phyloP scores from a whole-genome alignment of 2,113 vertebrate genomes.

The Glaucidium brasilianum region DNA sequence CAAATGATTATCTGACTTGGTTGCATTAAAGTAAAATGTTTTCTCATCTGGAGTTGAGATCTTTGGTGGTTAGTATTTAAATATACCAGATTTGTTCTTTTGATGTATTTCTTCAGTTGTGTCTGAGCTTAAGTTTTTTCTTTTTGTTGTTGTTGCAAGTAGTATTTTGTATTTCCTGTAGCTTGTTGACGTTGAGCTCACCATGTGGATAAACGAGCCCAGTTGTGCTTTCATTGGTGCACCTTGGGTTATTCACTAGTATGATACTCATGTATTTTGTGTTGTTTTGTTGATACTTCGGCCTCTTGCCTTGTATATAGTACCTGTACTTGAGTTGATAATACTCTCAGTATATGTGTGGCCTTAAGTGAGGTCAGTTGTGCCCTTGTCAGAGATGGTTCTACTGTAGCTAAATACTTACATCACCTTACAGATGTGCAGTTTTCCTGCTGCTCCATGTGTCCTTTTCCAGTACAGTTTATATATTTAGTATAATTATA shows the following conservation, averaged over 20 bases:
- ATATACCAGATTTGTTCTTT: neutral
- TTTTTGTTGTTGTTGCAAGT: neutral
- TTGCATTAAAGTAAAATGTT: neutral
- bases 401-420: neutral
- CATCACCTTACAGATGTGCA: rapidly evolving
- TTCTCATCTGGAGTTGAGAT: neutral
- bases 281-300: rapidly evolving
- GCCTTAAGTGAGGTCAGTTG: neutral
- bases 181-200: neutral
- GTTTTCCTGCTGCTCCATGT: neutral
- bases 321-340: neutral
- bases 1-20: neutral
- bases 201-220: rapidly evolving
- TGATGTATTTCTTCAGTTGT: neutral
- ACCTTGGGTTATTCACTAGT: neutral
- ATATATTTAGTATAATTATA: neutral
- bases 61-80: neutral
- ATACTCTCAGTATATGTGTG: rapidly evolving
- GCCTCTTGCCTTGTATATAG: neutral
- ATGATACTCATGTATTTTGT: rapidly evolving
- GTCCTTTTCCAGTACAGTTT: neutral
- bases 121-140: neutral
- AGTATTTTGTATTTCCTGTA: rapidly evolving
- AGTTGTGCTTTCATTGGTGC: neutral
- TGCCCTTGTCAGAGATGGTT: neutral